Evolutionary conservation across 2,113 vertebrate genomes (phyloP).

Genomic region (Bubo scandiacus): DNA sequence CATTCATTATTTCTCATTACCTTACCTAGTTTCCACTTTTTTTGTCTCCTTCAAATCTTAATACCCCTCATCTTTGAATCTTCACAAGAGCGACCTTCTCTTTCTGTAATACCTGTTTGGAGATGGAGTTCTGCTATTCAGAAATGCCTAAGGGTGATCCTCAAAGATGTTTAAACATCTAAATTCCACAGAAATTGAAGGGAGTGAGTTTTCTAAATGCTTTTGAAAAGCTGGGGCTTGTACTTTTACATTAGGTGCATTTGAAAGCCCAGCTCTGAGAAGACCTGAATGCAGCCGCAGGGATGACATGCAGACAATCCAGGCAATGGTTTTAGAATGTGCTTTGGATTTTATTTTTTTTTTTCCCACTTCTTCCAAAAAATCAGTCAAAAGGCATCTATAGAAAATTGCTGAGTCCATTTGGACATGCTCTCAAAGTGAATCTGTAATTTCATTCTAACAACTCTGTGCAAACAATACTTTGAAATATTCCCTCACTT

Average conservation of each 20-base stretch:
- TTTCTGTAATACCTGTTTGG: not conserved
- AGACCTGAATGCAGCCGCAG: not conserved
- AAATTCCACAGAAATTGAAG: constrained; percentile 24
- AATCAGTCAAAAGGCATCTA: not conserved
- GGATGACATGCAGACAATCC: not conserved
- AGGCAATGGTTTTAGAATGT: not conserved
- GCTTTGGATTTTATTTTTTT: not conserved
- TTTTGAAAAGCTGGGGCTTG: constrained; percentile 25
- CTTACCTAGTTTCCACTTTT: not conserved
- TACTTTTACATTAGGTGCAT: not conserved
- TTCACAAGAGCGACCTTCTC: not conserved
- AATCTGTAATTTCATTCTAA: not conserved
- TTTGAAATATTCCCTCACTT: not conserved
- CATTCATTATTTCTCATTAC: not conserved
- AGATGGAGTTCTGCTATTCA: constrained; percentile 8
- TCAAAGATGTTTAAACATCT: constrained; percentile 2
- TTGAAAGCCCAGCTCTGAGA: not conserved
- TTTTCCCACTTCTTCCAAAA: not conserved
- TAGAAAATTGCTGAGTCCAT: not conserved
- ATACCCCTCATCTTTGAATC: not conserved
- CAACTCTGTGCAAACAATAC: not conserved
- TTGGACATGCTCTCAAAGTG: not conserved
- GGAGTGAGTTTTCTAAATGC: not conserved
- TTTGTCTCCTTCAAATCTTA: not conserved
- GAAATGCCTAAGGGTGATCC: constrained; percentile 21